Evolutionary conservation across 2,888 invertebrate species (phyloP), one percentile per base, ranked within the genome.

Genomic region (Acanthopleura granulata): DNA sequence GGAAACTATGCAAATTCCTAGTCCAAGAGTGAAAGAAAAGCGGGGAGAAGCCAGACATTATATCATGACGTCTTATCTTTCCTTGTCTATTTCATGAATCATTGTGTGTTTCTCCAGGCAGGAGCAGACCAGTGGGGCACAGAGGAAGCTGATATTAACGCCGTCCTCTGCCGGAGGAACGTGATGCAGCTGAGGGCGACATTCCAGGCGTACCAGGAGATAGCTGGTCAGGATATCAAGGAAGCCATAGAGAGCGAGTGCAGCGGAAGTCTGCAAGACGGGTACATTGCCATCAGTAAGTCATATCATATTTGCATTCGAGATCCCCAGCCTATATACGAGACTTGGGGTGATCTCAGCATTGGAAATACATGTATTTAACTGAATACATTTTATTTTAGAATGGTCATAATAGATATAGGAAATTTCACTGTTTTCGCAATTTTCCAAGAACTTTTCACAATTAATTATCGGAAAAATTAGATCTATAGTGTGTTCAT

Each of bases 121-220:
- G 88, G 87, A n/a, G 82, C 84, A 30, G 82, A 77, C 0, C 75
- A 80, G 22, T 79, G 82, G 75, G 88, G 88, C 1, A 88, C 88
- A 11, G 86, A 88, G 18, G 88, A 88, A 75, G 82, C 85, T 14
- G 84, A 81, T 9, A 79, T 88, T 72, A 87, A 86, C 79, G 75
- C 80, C n/a, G 79, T 88, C 40, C 78, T 88, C 72, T 85, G 86
- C 76, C 73, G 79, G 27, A 76, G 83, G 25, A 85, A 83, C 74
- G 79, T 76, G 29, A 66, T 74, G 0, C 86, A 86, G 70, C 82
- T 88, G 57, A 75, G 78, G 27, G 77, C 76, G 40, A 83, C 84
- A 25, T 82, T 88, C 72, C 61, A 78, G 25, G 77, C 79, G 27
- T 87, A 84, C 77, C 78, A 82, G 27, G 77, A 80, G 4, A 74